Base-by-base conservation (phyloP, 2,113 vertebrate genomes). In the Prunella himalayana region DNA sequence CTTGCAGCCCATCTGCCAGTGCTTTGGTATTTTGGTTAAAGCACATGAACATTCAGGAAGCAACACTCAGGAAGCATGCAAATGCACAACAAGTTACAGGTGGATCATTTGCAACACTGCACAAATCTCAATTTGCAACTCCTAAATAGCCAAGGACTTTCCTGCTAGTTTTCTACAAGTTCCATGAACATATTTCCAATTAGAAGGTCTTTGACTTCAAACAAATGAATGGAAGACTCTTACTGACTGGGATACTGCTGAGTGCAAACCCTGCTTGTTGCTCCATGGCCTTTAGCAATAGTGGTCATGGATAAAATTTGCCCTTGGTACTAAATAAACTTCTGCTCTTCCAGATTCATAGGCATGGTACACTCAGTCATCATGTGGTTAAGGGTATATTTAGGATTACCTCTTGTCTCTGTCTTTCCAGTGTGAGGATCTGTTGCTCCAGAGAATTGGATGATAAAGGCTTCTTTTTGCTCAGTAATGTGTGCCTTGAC, bases 381-480 rank as follows among this genome's bases (percentile, higher is more conserved):
- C 10, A 6, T 44, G 37, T 73, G 16, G 4, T 47, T 51, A 79
- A 72, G 25, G 10, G 18, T 39, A n/a, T 60, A 47, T 7, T 82
- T 81, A 54, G 82, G 53, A 73, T 92, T 97, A 98, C 98, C 98
- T 98, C 98, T 96, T 86, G 72, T 69, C 90, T 98, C 95, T 98
- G 97, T 69, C 97, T 98, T 96, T 98, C 97, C 94, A 98, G 83
- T 16, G 60, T 91, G 42, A 65, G 86, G 85, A 98, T 97, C 84
- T 97, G 97, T 42, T 92, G 71, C 65, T 98, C 95, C 82, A 95
- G 92, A 77, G 78, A 84, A 90, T 2, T 80, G 42, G 68, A 57
- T 31, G 95, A 69, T 28, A 37, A 2, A 47, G 82, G 91, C 45
- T 83, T 96, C 90, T 95, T 97, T 91, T 94, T 97, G 94, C 77